Conservation (phyloP, 2,797 vertebrate genomes). For the Myotis findleyi region DNA sequence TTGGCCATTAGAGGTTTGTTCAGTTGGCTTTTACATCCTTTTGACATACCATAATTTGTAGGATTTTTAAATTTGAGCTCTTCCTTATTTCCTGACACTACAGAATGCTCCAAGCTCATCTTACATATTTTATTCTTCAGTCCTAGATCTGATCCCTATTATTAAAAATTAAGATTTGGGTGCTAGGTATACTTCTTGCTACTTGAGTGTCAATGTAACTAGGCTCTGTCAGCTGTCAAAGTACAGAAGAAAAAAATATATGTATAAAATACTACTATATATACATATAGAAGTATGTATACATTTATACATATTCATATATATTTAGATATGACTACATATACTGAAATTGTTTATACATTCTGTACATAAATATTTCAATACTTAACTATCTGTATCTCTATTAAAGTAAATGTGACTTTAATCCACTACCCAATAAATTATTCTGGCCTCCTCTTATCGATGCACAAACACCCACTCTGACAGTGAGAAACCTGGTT, state of each 20-base stretch:
- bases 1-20: background rate
- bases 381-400: background rate
- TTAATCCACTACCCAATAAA: background rate
- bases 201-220: too few relatives aligned
- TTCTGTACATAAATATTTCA: background rate
- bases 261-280: background rate
- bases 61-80: background rate
- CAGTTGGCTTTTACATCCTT: background rate
- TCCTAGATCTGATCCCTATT: background rate
- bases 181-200: background rate
- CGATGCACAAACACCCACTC: background rate
- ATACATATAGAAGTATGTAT: background rate
- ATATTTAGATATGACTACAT: background rate
- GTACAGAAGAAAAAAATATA: background rate
- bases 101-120: background rate
- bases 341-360: background rate
- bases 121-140: background rate
- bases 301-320: background rate
- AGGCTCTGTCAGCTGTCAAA: background rate
- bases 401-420: background rate
- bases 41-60: background rate
- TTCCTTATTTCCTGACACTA: background rate
- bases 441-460: background rate
- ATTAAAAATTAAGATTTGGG: background rate
- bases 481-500: background rate